Evolutionary conservation across 2,113 vertebrate species (phyloP).

Genomic region (Esox niger): DNA sequence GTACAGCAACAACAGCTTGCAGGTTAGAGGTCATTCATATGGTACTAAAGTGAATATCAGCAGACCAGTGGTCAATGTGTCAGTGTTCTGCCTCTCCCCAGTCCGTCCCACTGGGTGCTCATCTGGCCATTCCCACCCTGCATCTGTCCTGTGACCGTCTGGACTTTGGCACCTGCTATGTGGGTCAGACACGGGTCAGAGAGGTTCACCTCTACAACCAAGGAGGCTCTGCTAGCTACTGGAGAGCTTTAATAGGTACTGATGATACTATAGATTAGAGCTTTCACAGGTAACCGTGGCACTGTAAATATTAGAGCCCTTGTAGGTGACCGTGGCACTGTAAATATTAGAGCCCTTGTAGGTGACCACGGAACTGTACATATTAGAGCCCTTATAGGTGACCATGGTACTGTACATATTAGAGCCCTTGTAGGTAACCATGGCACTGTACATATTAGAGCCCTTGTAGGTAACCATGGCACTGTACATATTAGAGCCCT

Average conservation of each 20-base stretch:
- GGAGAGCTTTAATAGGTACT: conserved; percentile 79
- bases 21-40: conserved; percentile 63
- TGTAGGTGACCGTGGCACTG: background rate
- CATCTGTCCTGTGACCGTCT: conserved; percentile 73
- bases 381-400: too few relatives aligned
- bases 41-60: background rate
- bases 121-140: conserved; percentile 72
- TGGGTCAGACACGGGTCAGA: conserved; percentile 65
- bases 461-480: background rate
- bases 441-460: too few relatives aligned
- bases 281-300: too few relatives aligned
- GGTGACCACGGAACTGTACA: too few relatives aligned
- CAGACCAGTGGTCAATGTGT: background rate
- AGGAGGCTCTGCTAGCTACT: conserved; percentile 73
- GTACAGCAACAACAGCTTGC: conserved; percentile 74
- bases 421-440: too few relatives aligned
- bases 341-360: too few relatives aligned
- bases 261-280: too few relatives aligned
- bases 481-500: too few relatives aligned
- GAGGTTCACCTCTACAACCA: conserved; percentile 73
- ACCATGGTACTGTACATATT: background rate
- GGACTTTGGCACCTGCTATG: conserved; percentile 82
- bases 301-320: too few relatives aligned
- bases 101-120: conserved; percentile 77
- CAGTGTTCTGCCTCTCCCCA: conserved; percentile 42